Conservation (phyloP, 2,113 vertebrate genomes). For the Microtus pennsylvanicus region DNA sequence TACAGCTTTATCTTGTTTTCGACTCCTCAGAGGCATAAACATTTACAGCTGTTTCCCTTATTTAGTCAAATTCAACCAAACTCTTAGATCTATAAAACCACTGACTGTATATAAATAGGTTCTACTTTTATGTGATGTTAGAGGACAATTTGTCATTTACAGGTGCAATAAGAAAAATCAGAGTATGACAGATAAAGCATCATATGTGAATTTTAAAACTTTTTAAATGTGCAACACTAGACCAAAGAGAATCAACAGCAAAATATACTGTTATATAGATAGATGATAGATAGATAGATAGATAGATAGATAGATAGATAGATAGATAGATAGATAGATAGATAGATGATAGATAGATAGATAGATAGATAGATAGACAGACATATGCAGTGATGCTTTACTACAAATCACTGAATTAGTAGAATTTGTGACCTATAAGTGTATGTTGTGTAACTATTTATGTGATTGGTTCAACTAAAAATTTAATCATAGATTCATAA, state of each 20-base stretch:
- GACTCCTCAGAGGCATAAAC: conserved; percentile 39
- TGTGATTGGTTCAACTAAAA: neutral
- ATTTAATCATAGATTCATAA: neutral
- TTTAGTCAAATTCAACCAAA: conserved; percentile 52
- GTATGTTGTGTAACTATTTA: neutral
- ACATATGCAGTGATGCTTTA: neutral
- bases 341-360: no score
- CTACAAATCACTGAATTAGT: neutral
- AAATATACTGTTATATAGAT: neutral
- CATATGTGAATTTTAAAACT: neutral
- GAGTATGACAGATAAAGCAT: conserved; percentile 43
- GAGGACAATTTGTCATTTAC: conserved; percentile 64
- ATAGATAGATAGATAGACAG: no score
- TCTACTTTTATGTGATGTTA: conserved; percentile 69
- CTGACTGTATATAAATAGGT: conserved; percentile 58
- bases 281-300: no score
- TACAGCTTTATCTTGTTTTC: conserved; percentile 17
- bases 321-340: no score
- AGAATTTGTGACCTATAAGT: neutral
- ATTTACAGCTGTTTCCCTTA: conserved; percentile 47
- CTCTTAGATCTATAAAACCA: conserved; percentile 52
- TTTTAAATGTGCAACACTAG: conserved; percentile 46
- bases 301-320: no score
- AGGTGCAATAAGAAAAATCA: conserved; percentile 55
- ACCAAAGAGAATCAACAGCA: conserved; percentile 40